Evolutionary conservation across 2,888 invertebrate genomes (phyloP), one percentile per base, ranked within the genome.

Genomic region (Diloba caeruleocephala): DNA sequence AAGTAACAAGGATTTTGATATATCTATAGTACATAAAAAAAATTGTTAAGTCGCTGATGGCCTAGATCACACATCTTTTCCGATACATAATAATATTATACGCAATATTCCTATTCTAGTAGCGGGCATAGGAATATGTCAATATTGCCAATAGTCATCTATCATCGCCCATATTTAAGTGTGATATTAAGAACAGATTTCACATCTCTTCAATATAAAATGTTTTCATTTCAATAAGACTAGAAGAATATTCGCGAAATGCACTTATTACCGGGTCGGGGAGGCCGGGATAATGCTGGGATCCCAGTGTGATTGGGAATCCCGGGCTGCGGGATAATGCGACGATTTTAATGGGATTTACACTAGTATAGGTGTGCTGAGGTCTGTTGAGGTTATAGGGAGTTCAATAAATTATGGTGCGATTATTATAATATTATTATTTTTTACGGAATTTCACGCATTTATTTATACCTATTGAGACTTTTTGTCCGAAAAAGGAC

Each of bases 231-330:
- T 45, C 60, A 51, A 67, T 62, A 65, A 53, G 53, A 55, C 57
- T 62, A 44, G 56, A 61, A 56, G 62, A 68, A 70, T 67, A 76
- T 71, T 76, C 76, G 45, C 69, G 61, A 76, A 80, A 78, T 82
- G 82, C 79, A 81, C 71, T 79, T 76, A 81, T 78, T 78, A 74
- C 71, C 52, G 45, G 58, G 43, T 54, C 51, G 58, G 53, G 41
- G 48, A 52, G 55, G 71, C 84, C 79, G 83, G 87, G 85, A 88
- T 88, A 80, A 83, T 78, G 66, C 61, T 33, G 68, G 54, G 81
- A 85, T 87, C 84, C 84, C 82, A 76, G 80, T 77, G 82, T 89
- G 87, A 88, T 88, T 87, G 88, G 85, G 86, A 87, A 88, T 86
- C 80, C 84, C 79, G 75, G 67, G 64, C 64, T 67, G 64, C 73